Percentiles rank a stretch among this genome's conserved stretches.
These are phyloP conservation scores for Meiosimyza decipiens DNA, from an alignment of 2,888 invertebrate genomes.

Conservation along the genomic window DNA sequence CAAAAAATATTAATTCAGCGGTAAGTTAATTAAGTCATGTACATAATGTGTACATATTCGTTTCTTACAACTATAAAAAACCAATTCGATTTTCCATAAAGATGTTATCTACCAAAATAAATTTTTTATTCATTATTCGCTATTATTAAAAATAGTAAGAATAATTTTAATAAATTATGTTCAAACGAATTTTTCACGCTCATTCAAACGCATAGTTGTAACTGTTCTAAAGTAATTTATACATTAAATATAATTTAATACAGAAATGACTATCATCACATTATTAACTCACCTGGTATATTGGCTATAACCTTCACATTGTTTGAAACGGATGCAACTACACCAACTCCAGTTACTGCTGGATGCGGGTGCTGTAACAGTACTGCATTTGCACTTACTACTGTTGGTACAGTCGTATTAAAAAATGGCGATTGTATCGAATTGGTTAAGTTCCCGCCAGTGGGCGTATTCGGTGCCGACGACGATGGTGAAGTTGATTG, in stretches of 20 bases:
- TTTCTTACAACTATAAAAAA: too few relatives aligned
- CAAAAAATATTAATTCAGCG: too few relatives aligned
- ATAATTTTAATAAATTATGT: too few relatives aligned
- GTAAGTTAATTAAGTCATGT: too few relatives aligned
- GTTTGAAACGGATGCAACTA: constrained; percentile 24
- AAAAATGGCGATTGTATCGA: constrained; percentile 43
- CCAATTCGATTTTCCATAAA: too few relatives aligned
- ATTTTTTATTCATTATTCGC: too few relatives aligned
- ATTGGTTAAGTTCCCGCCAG: constrained; percentile 50
- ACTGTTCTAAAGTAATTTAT: too few relatives aligned
- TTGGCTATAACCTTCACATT: constrained; percentile 43
- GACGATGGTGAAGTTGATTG: constrained; percentile 73
- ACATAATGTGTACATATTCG: too few relatives aligned
- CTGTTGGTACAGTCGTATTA: constrained; percentile 39
- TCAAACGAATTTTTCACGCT: neutral
- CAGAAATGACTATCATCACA: neutral
- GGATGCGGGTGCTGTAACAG: constrained; percentile 39
- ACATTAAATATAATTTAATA: too few relatives aligned
- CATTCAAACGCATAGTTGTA: neutral
- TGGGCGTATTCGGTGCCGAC: constrained; percentile 69
- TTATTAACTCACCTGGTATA: constrained; percentile 53
- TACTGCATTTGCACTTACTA: constrained; percentile 30
- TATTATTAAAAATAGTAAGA: too few relatives aligned
- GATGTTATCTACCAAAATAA: too few relatives aligned
- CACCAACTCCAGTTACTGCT: constrained; percentile 25